phyloP scores from a whole-genome alignment of 2,888 invertebrate species.

The Doris montereyensis region DNA sequence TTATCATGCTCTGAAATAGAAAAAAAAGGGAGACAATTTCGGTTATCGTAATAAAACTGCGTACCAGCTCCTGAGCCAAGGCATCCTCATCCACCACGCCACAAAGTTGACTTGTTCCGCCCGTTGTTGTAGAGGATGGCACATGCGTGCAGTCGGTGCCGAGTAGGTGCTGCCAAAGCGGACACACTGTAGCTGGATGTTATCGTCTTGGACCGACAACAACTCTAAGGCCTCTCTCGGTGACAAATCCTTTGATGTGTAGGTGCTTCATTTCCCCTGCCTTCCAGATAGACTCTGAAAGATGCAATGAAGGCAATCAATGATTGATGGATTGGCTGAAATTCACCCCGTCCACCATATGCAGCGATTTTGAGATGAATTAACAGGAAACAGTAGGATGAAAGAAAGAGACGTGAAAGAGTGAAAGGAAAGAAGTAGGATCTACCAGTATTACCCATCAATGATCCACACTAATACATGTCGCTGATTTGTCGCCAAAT shows the following conservation, averaged over 20 bases:
- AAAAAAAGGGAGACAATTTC: too few relatives aligned
- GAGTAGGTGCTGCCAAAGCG: constrained; percentile 71
- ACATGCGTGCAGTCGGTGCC: constrained; percentile 70
- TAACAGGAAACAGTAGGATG: too few relatives aligned
- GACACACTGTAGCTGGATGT: constrained; percentile 63
- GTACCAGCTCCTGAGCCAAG: constrained; percentile 70
- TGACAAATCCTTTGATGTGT: constrained; percentile 63
- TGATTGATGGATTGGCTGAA: too few relatives aligned
- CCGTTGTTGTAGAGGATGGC: constrained; percentile 71
- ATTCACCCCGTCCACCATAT: too few relatives aligned
- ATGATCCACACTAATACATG: neutral
- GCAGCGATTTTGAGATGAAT: too few relatives aligned
- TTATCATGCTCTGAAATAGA: too few relatives aligned
- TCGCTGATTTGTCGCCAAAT: too few relatives aligned
- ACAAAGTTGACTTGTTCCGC: constrained; percentile 71
- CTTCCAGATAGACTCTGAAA: constrained; percentile 66
- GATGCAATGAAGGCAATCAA: too few relatives aligned
- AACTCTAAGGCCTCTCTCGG: constrained; percentile 67
- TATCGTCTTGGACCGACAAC: constrained; percentile 55
- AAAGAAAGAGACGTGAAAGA: too few relatives aligned
- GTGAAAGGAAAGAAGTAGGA: too few relatives aligned
- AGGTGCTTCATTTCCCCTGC: constrained; percentile 56
- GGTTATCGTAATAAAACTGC: constrained; percentile 34
- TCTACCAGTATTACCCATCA: too few relatives aligned
- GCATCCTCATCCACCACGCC: constrained; percentile 72